Evolutionary conservation across 2,888 invertebrate genomes (phyloP).

Genomic region (Eugnorisma glareosa): DNA sequence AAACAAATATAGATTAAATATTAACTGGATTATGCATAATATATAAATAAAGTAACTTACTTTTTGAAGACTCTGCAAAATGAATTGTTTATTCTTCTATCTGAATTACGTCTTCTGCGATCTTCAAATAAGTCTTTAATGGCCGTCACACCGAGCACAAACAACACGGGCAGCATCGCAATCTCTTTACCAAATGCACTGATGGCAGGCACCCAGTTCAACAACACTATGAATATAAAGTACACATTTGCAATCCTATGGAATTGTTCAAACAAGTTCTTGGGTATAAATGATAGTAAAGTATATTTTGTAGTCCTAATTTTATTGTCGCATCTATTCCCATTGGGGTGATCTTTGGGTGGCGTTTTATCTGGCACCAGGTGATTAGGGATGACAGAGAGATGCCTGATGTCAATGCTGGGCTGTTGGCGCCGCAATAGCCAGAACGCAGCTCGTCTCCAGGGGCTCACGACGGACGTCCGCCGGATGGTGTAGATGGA

Average conservation of each 20-base stretch:
- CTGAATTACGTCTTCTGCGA: slow-evolving; percentile 96
- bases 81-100: slow-evolving; percentile 98
- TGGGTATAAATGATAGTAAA: slow-evolving; percentile 97
- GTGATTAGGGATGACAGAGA: slow-evolving; percentile 96
- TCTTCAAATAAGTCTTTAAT: slow-evolving; percentile 99
- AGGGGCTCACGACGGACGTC: slow-evolving; percentile 93
- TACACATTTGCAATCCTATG: slow-evolving; percentile 99
- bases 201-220: slow-evolving; percentile 98
- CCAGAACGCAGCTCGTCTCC: slow-evolving; percentile 92
- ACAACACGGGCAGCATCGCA: slow-evolving; percentile 98
- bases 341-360: slow-evolving; percentile 95
- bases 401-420: slow-evolving; percentile 92
- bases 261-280: slow-evolving; percentile 99
- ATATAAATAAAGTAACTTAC: slow-evolving; percentile 86
- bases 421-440: slow-evolving; percentile 91
- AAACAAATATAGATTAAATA: background rate
- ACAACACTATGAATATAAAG: slow-evolving; percentile 98
- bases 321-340: slow-evolving; percentile 95
- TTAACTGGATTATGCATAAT: background rate
- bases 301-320: slow-evolving; percentile 99
- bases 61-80: slow-evolving; percentile 97
- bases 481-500: slow-evolving; percentile 96
- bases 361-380: slow-evolving; percentile 95
- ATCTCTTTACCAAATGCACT: slow-evolving; percentile 99
- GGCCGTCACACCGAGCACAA: slow-evolving; percentile 98